Evolutionary conservation across 2,113 vertebrate species (phyloP).

Genomic region (Spea multiplicata): DNA sequence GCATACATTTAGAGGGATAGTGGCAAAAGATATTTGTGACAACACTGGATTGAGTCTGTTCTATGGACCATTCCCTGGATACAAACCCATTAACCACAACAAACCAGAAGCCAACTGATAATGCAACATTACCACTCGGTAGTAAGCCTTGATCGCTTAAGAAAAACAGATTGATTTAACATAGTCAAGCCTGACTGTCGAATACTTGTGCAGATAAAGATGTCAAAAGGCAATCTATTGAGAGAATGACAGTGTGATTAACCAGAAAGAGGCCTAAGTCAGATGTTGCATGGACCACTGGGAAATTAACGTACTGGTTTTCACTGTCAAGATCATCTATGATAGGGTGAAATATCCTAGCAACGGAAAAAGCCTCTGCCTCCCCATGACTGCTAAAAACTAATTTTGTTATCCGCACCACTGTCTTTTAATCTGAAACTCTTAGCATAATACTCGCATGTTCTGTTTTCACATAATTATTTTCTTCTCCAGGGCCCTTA

Average conservation of each 20-base stretch:
- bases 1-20: no score
- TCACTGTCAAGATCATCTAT: slow-evolving; percentile 66
- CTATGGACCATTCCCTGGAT: no score
- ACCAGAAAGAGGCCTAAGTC: slow-evolving; percentile 73
- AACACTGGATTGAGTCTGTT: no score
- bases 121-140: slow-evolving; percentile 18
- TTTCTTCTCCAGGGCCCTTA: slow-evolving; percentile 61
- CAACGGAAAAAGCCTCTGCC: slow-evolving; percentile 66
- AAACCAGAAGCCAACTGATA: no score
- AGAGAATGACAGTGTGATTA: slow-evolving; percentile 77
- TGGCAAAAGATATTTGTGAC: no score
- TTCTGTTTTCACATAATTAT: slow-evolving; percentile 53
- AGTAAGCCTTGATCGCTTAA: slow-evolving; percentile 47
- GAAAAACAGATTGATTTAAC: slow-evolving; percentile 52
- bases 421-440: slow-evolving; percentile 69
- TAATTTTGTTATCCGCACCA: slow-evolving; percentile 68
- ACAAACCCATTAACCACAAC: no score
- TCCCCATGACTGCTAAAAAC: slow-evolving; percentile 61
- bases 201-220: slow-evolving; percentile 70
- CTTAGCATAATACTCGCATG: slow-evolving; percentile 63
- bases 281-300: slow-evolving; percentile 67
- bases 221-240: slow-evolving; percentile 73
- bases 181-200: slow-evolving; percentile 50
- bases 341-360: slow-evolving; percentile 72
- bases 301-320: slow-evolving; percentile 80